Evolutionary conservation across 2,113 vertebrate genomes (phyloP).

Genomic region (Brachirus orientalis): DNA sequence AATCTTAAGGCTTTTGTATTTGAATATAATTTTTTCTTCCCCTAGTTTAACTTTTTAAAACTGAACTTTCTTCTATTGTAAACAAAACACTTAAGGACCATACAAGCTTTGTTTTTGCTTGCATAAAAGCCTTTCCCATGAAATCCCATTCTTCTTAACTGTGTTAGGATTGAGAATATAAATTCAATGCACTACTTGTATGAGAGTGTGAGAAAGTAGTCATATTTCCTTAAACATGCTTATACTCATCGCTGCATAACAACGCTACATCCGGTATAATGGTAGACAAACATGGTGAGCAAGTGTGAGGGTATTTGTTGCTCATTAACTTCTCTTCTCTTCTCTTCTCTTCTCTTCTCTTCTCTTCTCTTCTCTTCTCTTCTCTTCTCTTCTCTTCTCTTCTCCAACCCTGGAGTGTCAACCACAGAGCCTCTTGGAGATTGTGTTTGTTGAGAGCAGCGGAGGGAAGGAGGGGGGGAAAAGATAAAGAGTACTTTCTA

Average conservation of each 20-base stretch:
- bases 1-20: too few relatives aligned
- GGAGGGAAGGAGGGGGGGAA: background rate
- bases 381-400: slow-evolving; percentile 8
- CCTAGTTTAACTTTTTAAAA: background rate
- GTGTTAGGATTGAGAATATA: too few relatives aligned
- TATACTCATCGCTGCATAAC: slow-evolving; percentile 15
- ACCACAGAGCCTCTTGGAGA: slow-evolving; percentile 40
- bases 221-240: slow-evolving; percentile 34
- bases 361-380: background rate
- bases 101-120: background rate
- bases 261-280: slow-evolving; percentile 40
- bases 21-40: background rate
- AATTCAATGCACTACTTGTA: background rate
- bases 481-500: slow-evolving; percentile 73
- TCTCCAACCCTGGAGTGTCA: slow-evolving; percentile 3
- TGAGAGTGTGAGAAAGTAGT: background rate
- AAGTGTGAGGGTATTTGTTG: slow-evolving; percentile 25
- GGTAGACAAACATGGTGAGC: slow-evolving; percentile 30
- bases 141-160: too few relatives aligned
- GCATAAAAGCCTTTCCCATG: too few relatives aligned
- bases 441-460: slow-evolving; percentile 40
- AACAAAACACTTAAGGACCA: background rate
- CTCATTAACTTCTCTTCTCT: slow-evolving; percentile 12
- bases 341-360: too few relatives aligned
- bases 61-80: background rate